Evolutionary conservation across 2,113 vertebrate genomes (phyloP).

Genomic region (Epinephelus lanceolatus): DNA sequence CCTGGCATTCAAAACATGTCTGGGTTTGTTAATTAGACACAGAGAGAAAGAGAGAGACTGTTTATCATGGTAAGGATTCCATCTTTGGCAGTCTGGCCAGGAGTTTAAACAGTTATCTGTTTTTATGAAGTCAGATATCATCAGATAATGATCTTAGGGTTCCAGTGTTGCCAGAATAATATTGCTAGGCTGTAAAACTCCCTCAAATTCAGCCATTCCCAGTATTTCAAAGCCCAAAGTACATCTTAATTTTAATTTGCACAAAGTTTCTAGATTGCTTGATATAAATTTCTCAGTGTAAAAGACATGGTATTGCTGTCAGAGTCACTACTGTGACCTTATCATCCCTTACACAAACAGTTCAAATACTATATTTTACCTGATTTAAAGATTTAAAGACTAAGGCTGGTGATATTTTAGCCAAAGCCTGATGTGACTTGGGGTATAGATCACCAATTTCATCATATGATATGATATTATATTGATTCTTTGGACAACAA

Average conservation of each 20-base stretch:
- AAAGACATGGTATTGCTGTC: neutral
- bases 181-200: neutral
- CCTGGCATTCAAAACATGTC: constrained; percentile 63
- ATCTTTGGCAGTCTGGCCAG: constrained; percentile 31
- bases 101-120: constrained; percentile 50
- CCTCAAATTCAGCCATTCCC: neutral
- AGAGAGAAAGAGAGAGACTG: constrained; percentile 44
- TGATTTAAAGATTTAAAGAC: neutral
- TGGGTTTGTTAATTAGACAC: constrained; percentile 79
- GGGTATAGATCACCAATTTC: too few species aligned
- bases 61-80: constrained; percentile 31
- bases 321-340: neutral
- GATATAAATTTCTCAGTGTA: neutral
- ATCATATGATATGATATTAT: too few species aligned
- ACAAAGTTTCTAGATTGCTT: neutral
- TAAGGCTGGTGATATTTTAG: too few species aligned
- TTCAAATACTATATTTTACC: neutral
- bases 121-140: constrained; percentile 58
- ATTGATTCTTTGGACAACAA: too few species aligned
- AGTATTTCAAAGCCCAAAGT: constrained; percentile 7
- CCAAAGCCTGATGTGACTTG: too few species aligned
- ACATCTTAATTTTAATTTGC: neutral
- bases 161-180: constrained; percentile 27
- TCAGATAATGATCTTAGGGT: constrained; percentile 39
- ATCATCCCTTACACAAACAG: neutral